Conservation (phyloP, 2,797 vertebrate species). For the Mus spretus region DNA sequence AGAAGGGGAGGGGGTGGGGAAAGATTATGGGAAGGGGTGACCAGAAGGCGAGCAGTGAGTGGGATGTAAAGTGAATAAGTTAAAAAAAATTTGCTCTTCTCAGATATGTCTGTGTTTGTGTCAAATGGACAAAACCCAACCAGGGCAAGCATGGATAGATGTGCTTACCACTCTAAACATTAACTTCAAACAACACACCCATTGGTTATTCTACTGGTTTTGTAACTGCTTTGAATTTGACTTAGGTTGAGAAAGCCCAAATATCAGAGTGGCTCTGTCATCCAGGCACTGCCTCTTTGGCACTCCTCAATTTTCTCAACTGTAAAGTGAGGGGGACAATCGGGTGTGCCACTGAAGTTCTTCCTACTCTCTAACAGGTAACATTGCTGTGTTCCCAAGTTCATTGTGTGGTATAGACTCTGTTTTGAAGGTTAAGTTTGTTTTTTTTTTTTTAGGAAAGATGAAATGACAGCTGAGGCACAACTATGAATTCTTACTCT, state of each 20-base stretch:
- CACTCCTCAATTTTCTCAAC: background rate
- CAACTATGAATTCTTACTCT: slow-evolving; percentile 31
- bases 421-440: background rate
- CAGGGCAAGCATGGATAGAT: background rate
- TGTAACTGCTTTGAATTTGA: background rate
- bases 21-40: background rate
- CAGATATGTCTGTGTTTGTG: background rate
- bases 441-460: background rate
- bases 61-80: background rate
- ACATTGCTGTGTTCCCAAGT: background rate
- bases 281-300: background rate
- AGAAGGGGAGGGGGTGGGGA: background rate
- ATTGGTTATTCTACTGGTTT: background rate
- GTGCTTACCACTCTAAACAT: background rate
- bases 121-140: background rate
- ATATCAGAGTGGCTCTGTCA: background rate
- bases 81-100: background rate
- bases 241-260: background rate
- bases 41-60: background rate
- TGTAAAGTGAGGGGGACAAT: background rate
- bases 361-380: background rate
- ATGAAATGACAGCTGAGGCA: background rate
- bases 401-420: background rate
- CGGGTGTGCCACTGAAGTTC: background rate
- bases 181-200: background rate